Evolutionary conservation across 2,888 invertebrate genomes (phyloP).

Genomic region (Sclerodermus sp.): DNA sequence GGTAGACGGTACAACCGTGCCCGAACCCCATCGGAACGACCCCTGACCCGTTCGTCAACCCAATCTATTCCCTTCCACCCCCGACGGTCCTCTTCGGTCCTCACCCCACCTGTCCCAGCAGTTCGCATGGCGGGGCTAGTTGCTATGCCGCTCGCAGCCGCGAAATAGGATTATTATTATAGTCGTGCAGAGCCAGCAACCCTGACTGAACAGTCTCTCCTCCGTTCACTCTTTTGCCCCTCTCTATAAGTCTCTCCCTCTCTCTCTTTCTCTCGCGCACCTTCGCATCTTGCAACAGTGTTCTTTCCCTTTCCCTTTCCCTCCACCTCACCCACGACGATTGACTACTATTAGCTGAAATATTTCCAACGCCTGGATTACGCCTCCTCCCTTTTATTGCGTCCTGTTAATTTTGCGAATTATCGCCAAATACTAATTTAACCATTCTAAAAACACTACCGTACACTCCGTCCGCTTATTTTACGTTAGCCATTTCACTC

Average conservation of each 20-base stretch:
- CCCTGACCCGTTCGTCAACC: conserved; percentile 34
- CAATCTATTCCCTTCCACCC: conserved; percentile 9
- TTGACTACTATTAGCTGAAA: too few species aligned
- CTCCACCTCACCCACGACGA: too few species aligned
- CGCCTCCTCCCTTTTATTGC: too few species aligned
- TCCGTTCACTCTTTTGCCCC: too few species aligned
- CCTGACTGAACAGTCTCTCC: conserved; percentile 17
- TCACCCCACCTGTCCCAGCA: conserved; percentile 23
- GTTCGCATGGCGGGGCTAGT: conserved; percentile 42
- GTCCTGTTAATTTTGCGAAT: too few species aligned
- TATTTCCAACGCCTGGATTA: too few species aligned
- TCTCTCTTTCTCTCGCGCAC: conserved; percentile 4
- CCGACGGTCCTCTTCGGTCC: conserved; percentile 10
- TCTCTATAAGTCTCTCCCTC: neutral
- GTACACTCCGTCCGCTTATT: too few species aligned
- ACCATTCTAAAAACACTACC: too few species aligned
- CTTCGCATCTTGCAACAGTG: too few species aligned
- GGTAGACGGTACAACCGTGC: conserved; percentile 41
- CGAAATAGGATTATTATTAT: conserved; percentile 53
- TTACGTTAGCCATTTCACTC: too few species aligned
- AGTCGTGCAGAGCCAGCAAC: conserved; percentile 26
- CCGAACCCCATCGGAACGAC: conserved; percentile 30
- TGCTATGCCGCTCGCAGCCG: conserved; percentile 49
- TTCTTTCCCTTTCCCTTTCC: too few species aligned
- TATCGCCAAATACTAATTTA: too few species aligned